These are phyloP conservation scores for Hypena proboscidalis DNA, from an alignment of 2,888 invertebrate species.

Conservation along the genomic window DNA sequence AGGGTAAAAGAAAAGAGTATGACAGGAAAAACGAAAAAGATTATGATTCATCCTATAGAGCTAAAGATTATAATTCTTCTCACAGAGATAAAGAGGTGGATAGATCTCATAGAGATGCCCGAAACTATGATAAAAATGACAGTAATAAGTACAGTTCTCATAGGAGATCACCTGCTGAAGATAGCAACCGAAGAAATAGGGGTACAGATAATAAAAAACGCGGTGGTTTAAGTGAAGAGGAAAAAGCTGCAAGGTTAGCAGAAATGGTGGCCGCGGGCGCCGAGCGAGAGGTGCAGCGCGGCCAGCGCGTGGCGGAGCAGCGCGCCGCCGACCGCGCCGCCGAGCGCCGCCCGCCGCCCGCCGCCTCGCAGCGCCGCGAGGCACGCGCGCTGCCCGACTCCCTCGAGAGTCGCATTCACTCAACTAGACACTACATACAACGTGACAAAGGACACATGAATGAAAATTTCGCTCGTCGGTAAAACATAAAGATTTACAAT, in stretches of 20 bases:
- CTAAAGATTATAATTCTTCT: conserved; percentile 33
- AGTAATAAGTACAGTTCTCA: conserved; percentile 9
- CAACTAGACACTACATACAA: conserved; percentile 96
- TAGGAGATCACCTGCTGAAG: conserved; percentile 19
- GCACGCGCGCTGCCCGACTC: conserved; percentile 87
- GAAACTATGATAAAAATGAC: conserved; percentile 15
- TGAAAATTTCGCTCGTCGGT: conserved; percentile 90
- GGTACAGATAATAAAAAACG: conserved; percentile 38
- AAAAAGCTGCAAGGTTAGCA: conserved; percentile 85
- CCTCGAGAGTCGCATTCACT: conserved; percentile 93
- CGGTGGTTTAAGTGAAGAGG: conserved; percentile 64
- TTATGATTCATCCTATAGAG: conserved; percentile 40
- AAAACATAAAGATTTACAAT: conserved; percentile 5
- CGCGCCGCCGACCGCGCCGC: conserved; percentile 82
- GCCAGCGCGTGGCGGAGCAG: conserved; percentile 86
- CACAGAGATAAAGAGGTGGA: conserved; percentile 45
- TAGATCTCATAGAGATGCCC: conserved; percentile 44
- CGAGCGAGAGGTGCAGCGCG: conserved; percentile 88
- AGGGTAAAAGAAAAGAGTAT: conserved; percentile 29
- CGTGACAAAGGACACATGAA: conserved; percentile 92
- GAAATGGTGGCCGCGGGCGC: conserved; percentile 95
- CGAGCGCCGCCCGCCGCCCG: conserved; percentile 82
- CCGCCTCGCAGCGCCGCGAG: conserved; percentile 84
- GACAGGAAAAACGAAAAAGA: too few species aligned
- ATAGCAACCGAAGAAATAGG: conserved; percentile 33